Conservation (phyloP, 1,140 invertebrate species). For the Camponotus vicinus region DNA sequence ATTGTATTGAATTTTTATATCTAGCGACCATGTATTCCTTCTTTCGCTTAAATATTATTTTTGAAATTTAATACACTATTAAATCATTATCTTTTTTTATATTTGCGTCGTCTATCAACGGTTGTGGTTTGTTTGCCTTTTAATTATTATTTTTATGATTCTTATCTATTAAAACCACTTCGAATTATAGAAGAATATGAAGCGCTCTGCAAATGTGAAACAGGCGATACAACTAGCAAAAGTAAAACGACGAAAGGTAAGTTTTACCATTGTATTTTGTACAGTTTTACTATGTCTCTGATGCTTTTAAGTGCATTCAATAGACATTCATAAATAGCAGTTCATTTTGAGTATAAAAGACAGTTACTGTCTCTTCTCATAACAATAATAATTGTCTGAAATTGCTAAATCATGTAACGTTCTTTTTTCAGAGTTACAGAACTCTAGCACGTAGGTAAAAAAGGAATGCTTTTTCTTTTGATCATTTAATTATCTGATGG, state of each 20-base stretch:
- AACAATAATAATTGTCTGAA: background rate
- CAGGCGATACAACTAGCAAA: background rate
- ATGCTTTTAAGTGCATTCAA: background rate
- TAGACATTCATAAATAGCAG: background rate
- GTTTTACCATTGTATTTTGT: background rate
- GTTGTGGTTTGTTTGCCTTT: too few relatives aligned
- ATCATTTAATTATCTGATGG: background rate
- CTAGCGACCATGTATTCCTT: too few relatives aligned
- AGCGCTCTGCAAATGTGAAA: background rate
- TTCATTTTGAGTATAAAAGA: background rate
- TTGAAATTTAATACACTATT: too few relatives aligned
- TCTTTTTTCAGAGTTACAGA: constrained; percentile 13
- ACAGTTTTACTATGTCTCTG: background rate
- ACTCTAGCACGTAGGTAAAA: background rate
- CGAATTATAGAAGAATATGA: too few relatives aligned
- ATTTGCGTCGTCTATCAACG: too few relatives aligned
- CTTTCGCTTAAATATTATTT: too few relatives aligned
- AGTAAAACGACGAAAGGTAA: background rate
- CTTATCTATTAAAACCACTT: too few relatives aligned
- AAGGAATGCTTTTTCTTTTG: background rate
- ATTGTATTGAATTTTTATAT: too few relatives aligned
- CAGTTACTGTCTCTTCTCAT: background rate
- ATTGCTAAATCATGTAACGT: background rate
- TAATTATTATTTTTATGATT: too few relatives aligned
- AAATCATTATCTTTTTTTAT: too few relatives aligned